Evolutionary conservation across 30 jellyfish, hydroid and myxozoan genomes (phyloP).

Genomic region (Aurelia aurita complex sp. Pacific): DNA sequence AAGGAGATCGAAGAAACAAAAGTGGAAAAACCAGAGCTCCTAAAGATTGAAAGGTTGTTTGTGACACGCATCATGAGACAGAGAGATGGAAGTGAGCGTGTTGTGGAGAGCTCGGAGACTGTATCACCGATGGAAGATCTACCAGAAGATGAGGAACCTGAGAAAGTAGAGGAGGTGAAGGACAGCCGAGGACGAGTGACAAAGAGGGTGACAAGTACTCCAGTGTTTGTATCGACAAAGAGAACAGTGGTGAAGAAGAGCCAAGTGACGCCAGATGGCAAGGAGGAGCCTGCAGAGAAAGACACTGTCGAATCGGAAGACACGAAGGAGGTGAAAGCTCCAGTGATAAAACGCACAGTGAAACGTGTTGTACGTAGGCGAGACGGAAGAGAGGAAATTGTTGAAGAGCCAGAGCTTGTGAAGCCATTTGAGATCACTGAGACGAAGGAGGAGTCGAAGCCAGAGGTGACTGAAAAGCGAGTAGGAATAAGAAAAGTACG

Average conservation of each 20-base stretch:
- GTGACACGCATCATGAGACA: conserved; percentile 72
- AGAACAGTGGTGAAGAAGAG: conserved; percentile 54
- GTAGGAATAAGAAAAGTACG: conserved; percentile 50
- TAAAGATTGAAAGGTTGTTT: conserved; percentile 61
- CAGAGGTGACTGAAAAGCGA: conserved; percentile 61
- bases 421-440: conserved; percentile 63
- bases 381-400: conserved; percentile 64
- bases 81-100: conserved; percentile 77
- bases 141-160: conserved; percentile 77
- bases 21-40: conserved; percentile 18
- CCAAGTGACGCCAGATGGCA: conserved; percentile 81
- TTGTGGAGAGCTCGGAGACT: conserved; percentile 66
- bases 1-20: background rate
- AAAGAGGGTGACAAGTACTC: conserved; percentile 59
- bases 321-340: conserved; percentile 47
- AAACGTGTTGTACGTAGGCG: conserved; percentile 69
- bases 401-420: conserved; percentile 63
- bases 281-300: conserved; percentile 70
- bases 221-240: conserved; percentile 67
- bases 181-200: conserved; percentile 64
- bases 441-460: conserved; percentile 66
- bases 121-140: conserved; percentile 68
- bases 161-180: conserved; percentile 54
- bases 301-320: conserved; percentile 76
- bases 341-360: conserved; percentile 38